A percentile compares a stretch with the other conserved stretches of the same genome.
Evolutionary conservation across 2,888 invertebrate genomes (phyloP).

Genomic region (Flexamia atlantica): DNA sequence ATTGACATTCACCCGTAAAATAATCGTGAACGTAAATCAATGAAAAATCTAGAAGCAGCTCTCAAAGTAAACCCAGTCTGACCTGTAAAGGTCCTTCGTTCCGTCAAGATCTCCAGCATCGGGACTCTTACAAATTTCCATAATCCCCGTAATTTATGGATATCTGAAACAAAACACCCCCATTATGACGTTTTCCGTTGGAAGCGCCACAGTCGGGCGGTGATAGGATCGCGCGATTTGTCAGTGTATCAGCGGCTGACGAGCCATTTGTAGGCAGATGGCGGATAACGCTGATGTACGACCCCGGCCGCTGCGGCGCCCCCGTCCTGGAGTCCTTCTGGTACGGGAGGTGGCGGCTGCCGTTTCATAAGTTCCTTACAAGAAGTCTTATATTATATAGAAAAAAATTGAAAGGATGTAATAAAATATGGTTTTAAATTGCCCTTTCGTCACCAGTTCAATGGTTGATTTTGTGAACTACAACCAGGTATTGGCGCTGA

Average conservation of each 20-base stretch:
- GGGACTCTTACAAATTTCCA: slow-evolving; percentile 6
- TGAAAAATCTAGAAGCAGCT: too few species aligned
- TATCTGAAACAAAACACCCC: slow-evolving; percentile 43
- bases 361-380: too few species aligned
- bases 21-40: too few species aligned
- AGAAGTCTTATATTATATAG: too few species aligned
- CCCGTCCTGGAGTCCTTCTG: not conserved
- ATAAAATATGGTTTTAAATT: too few species aligned
- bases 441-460: too few species aligned
- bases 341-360: not conserved
- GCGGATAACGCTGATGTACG: slow-evolving; percentile 25
- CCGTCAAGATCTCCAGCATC: not conserved
- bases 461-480: too few species aligned
- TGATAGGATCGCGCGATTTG: slow-evolving; percentile 30
- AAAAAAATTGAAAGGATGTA: too few species aligned
- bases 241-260: slow-evolving; percentile 36
- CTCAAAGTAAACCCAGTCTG: not conserved
- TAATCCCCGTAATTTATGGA: slow-evolving; percentile 26
- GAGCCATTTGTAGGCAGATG: slow-evolving; percentile 15
- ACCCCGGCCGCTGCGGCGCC: not conserved
- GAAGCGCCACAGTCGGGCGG: not conserved
- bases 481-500: too few species aligned
- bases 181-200: slow-evolving; percentile 9
- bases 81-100: not conserved
- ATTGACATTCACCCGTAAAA: too few species aligned